Percentiles rank a stretch among this genome's conserved stretches.
phyloP scores from a whole-genome alignment of 2,797 vertebrate species.

The Tinamus major region DNA sequence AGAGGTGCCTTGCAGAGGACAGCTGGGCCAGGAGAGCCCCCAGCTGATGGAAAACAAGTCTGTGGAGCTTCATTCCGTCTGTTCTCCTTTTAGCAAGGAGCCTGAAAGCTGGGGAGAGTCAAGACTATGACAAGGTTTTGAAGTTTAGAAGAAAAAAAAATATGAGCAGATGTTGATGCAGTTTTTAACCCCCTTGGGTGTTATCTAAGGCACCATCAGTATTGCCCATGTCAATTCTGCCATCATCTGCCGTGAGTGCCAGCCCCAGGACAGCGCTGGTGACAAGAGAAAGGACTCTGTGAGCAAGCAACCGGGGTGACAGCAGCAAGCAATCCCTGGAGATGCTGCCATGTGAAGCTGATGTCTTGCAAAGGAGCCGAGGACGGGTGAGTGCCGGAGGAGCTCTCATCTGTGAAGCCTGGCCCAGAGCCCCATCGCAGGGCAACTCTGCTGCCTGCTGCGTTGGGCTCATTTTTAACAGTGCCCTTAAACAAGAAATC shows the following conservation, averaged over 20 bases:
- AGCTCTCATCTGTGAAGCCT: background rate
- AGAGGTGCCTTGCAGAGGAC: conserved; percentile 19
- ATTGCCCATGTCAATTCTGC: fast-evolving
- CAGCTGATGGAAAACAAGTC: conserved; percentile 7
- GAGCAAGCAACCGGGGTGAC: background rate
- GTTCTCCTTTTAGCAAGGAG: background rate
- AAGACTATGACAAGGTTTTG: background rate
- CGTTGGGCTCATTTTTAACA: background rate
- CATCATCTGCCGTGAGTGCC: background rate
- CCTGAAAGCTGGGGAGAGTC: background rate
- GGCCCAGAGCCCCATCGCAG: background rate
- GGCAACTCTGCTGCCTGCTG: background rate
- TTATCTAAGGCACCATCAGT: background rate
- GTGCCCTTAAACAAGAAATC: background rate
- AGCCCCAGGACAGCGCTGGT: background rate
- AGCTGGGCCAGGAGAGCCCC: background rate
- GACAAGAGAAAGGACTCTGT: background rate
- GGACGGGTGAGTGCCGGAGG: fast-evolving
- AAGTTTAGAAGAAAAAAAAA: background rate
- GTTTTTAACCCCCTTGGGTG: background rate
- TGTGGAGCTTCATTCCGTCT: conserved; percentile 32
- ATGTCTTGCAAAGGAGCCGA: background rate
- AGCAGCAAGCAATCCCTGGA: background rate
- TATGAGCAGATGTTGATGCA: background rate
- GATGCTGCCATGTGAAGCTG: background rate